Evolutionary conservation across 2,888 invertebrate genomes (phyloP).

Genomic region (Drymonia ruficornis): DNA sequence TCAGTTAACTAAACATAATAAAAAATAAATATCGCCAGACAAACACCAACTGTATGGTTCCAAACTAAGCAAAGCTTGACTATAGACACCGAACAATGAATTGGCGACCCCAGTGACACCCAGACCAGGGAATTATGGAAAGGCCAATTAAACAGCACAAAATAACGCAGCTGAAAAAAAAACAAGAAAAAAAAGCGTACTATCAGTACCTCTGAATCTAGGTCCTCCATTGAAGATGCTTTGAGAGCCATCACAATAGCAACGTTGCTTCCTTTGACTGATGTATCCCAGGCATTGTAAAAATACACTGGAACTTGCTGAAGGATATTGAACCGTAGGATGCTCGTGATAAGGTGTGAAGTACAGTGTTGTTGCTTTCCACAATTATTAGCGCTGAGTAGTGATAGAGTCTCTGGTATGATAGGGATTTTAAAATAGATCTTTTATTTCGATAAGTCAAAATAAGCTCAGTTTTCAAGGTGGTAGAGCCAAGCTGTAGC

Average conservation of each 20-base stretch:
- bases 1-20: no score
- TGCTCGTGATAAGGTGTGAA: conserved; percentile 3
- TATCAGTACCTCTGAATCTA: conserved; percentile 32
- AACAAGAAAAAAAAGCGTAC: conserved; percentile 28
- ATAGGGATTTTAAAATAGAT: no score
- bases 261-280: conserved; percentile 41
- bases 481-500: no score
- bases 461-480: no score
- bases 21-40: no score
- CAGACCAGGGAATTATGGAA: no score
- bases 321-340: conserved; percentile 20
- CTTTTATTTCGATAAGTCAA: no score
- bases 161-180: conserved; percentile 20
- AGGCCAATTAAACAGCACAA: not conserved
- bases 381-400: conserved; percentile 47
- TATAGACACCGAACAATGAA: no score
- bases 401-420: conserved; percentile 16
- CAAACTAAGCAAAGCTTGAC: no score
- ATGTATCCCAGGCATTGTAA: conserved; percentile 36
- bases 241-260: conserved; percentile 57
- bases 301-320: conserved; percentile 23
- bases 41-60: no score
- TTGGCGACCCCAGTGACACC: no score
- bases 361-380: conserved; percentile 29
- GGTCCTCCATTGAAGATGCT: conserved; percentile 43